phyloP scores from a whole-genome alignment of 2,888 invertebrate genomes.

The Tachina grossa region DNA sequence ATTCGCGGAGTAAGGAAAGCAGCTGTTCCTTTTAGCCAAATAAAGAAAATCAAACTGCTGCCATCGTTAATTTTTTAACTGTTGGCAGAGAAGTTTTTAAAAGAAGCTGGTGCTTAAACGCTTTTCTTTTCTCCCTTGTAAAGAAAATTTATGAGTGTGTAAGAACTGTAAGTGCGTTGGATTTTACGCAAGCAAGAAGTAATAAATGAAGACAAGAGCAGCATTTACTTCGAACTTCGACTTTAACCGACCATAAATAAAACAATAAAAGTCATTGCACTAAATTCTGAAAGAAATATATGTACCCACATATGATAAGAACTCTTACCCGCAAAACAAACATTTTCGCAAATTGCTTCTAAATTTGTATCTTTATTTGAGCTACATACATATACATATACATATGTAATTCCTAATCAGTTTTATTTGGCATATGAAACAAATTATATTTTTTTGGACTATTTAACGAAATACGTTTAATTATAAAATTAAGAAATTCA shows the following conservation, averaged over 20 bases:
- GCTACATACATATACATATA: neutral
- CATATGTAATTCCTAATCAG: neutral
- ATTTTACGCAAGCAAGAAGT: constrained; percentile 46
- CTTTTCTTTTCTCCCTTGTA: constrained; percentile 7
- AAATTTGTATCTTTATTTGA: neutral
- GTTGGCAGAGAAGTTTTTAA: constrained; percentile 19
- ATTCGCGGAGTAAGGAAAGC: constrained; percentile 32
- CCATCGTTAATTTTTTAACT: constrained; percentile 19
- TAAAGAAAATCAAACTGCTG: constrained; percentile 49
- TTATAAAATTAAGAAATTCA: neutral
- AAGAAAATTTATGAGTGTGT: constrained; percentile 10
- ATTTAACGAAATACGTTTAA: neutral
- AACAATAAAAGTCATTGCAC: constrained; percentile 51
- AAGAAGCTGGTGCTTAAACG: constrained; percentile 38
- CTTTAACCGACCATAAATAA: constrained; percentile 23
- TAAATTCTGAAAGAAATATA: neutral
- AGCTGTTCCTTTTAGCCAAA: constrained; percentile 57
- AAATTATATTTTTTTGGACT: neutral
- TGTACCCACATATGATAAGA: neutral
- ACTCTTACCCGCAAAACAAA: neutral
- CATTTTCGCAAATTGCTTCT: constrained; percentile 3
- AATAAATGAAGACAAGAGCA: constrained; percentile 17
- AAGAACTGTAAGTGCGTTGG: constrained; percentile 12
- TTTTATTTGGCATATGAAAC: neutral
- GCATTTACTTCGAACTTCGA: constrained; percentile 10